phyloP scores from a whole-genome alignment of 2,797 vertebrate species.

The Ispidina lecontei region DNA sequence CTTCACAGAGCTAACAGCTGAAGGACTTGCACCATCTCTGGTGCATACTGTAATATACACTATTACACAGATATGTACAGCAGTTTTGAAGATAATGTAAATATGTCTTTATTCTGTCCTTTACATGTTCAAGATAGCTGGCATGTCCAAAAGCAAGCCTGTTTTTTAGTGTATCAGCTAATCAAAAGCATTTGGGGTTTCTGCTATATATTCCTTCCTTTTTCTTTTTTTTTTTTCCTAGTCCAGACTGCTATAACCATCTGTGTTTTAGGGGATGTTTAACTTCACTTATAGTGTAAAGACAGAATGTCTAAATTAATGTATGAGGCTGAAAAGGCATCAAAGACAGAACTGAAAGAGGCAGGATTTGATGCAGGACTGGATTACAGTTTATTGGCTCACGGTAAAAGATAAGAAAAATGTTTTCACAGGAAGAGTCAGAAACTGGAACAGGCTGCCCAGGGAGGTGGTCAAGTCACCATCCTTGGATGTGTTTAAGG shows the following conservation, averaged over 20 bases:
- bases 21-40: background rate
- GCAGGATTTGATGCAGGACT: background rate
- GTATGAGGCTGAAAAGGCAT: background rate
- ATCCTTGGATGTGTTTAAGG: too few species aligned
- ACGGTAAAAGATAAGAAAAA: background rate
- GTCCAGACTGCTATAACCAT: background rate
- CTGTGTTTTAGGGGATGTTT: constrained; percentile 20
- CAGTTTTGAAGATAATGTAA: background rate
- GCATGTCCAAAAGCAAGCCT: background rate
- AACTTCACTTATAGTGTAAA: background rate
- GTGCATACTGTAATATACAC: fast-evolving
- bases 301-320: background rate
- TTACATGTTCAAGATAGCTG: background rate
- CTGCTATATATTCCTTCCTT: background rate
- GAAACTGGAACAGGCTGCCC: too few species aligned
- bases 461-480: too few species aligned
- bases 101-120: background rate
- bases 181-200: background rate
- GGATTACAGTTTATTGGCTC: background rate
- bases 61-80: background rate
- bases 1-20: background rate
- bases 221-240: too few species aligned
- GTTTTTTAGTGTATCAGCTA: background rate
- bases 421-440: too few species aligned
- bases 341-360: background rate